Base-by-base conservation (phyloP, 2,113 vertebrate species). In the Halichoeres trimaculatus region DNA sequence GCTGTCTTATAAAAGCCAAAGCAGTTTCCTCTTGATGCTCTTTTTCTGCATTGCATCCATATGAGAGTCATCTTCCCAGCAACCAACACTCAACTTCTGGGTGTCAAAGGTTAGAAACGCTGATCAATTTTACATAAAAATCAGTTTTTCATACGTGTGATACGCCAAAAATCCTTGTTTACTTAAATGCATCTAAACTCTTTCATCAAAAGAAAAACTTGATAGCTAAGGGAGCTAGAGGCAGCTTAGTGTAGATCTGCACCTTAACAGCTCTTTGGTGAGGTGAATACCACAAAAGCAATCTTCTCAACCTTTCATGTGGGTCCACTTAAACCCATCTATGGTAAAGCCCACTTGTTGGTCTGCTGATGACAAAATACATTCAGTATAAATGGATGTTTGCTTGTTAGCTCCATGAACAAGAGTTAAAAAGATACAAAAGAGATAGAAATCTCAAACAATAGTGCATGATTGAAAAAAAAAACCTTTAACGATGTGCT, bases 371-470 rank as follows among this genome's bases (percentile, higher is more conserved):
- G 63, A 60, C 82, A 68, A 88, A 76, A 79, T 50, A 64, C 48
- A 66, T 68, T 41, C 45, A 48, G 11, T 19, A 61, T 50, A 71
- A 53, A 73, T 62, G 66, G 67, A 72, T 43, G 47, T 51, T 64
- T 51, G 34, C 77, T 79, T 83, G 61, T 67, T 85, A 64, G 56
- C 76, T 19, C n/a, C 74, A 43, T 71, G 61, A 81, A 40, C 20
- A 53, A 34, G 2, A 70, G 34, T 69, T 35, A n/a, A 59, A 66
- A 45, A 30, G 0, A 52, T 56, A 58, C 67, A 0, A 45, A 61
- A 24, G 24, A 6, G 30, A 8, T 10, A 20, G 35, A 16, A 4
- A 10, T 4, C 23, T 1, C 17, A 56, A 40, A 80, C 66, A 60
- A 43, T 72, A 38, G 57, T 38, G 52, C 71, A 60, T 55, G 76